Base-by-base conservation (phyloP, 2,797 vertebrate species). In the Geotrypetes seraphini region DNA sequence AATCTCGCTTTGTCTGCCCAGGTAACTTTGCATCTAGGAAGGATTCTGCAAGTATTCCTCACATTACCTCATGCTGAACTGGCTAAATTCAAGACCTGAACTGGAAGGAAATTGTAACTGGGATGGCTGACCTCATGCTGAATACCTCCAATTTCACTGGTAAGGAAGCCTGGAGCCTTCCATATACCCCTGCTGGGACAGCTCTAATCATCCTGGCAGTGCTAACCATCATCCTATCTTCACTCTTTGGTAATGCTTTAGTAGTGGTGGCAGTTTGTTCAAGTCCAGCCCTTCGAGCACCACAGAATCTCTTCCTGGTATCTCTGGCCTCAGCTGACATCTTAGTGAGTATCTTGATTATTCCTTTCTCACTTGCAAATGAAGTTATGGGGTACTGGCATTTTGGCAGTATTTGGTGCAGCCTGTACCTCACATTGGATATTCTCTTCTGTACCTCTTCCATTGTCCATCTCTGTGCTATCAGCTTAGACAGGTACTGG, bases 381-480 rank as follows among this genome's bases (percentile, higher is more conserved):
- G 90, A 95, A 46, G 63, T 94, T 17, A 91, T 94, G 91, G 89
- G 91, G 33, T 91, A 89, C 63, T 94, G 91, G 91, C 85, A 84
- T 52, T 94, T 94, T 2, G 89, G 91, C 0, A 78, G 71, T 31
- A 75, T 87, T 16, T 94, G 90, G 90, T 92, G 91, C 69, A 87
- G 85, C 9, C 83, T 91, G 39, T 95, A 94, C 52, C 60, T 93
- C 50, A 82, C 88, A 0, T 66, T 92, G 59, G 91, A 94, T 3
- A 89, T 91, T 45, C 53, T 95, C 15, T 89, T 95, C 50, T 95
- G 91, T 62, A 95, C 91, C 0, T 83, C 91, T 2, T 92, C 91
- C 32, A 95, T 94, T 13, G 87, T 88, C 33, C 91, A 94, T 59
- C 79, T 95, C 41, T 93, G 90, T 4, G 90, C 90, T 60, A 92